Conservation (phyloP, 1,140 invertebrate genomes). For the Pinna nobilis region DNA sequence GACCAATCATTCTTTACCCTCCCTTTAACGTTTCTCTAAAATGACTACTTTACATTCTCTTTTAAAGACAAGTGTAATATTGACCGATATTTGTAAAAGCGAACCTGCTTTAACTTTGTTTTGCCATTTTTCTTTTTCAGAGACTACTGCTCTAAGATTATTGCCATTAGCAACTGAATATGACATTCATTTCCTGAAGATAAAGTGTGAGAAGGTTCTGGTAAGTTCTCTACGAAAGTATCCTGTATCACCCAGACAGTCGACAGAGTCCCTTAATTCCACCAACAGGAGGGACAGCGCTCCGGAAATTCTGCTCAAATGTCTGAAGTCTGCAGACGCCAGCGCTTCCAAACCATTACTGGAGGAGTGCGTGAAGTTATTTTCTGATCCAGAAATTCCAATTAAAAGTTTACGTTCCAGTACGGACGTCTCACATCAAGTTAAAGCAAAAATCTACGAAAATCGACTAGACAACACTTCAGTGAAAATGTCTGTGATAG, state of each 20-base stretch:
- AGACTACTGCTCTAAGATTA: constrained; percentile 30
- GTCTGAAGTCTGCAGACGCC: constrained; percentile 25
- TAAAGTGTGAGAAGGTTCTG: constrained; percentile 35
- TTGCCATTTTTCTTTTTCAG: constrained; percentile 26
- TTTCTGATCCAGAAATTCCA: constrained; percentile 32
- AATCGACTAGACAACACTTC: constrained; percentile 32
- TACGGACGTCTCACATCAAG: constrained; percentile 26
- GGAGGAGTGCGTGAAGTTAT: constrained; percentile 36
- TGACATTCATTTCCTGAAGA: constrained; percentile 26
- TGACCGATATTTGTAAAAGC: no score
- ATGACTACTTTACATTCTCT: no score
- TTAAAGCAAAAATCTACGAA: constrained; percentile 39
- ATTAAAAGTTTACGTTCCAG: constrained; percentile 26
- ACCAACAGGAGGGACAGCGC: constrained; percentile 30
- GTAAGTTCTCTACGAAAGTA: constrained; percentile 8
- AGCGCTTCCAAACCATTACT: constrained; percentile 26
- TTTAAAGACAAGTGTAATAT: no score
- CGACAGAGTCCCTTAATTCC: constrained; percentile 3
- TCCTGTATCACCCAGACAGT: neutral
- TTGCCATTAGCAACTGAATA: constrained; percentile 36
- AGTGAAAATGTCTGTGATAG: constrained; percentile 17
- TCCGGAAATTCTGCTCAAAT: constrained; percentile 30
- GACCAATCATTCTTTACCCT: no score
- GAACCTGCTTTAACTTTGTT: neutral
- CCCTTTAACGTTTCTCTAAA: no score